phyloP scores from a whole-genome alignment of 2,113 vertebrate species.

The Peromyscus californicus region DNA sequence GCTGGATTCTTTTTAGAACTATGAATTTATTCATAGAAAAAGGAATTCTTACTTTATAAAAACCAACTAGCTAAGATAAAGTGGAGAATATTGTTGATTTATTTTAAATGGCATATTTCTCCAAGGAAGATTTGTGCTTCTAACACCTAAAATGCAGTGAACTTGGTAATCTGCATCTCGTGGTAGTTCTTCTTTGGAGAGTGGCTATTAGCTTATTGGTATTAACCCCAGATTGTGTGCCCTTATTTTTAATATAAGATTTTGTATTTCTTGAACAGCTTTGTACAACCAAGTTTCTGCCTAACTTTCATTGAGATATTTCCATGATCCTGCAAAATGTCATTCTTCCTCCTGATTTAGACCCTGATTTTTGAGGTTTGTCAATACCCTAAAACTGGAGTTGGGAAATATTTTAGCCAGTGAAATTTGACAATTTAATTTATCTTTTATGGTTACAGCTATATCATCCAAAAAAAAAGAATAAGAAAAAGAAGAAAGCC shows the following conservation, averaged over 20 bases:
- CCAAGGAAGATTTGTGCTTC: too few relatives aligned
- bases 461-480: slow-evolving; percentile 43
- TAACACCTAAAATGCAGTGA: neutral
- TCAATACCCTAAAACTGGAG: slow-evolving; percentile 22
- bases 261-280: slow-evolving; percentile 16
- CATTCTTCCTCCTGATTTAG: slow-evolving; percentile 48
- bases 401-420: slow-evolving; percentile 29
- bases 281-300: slow-evolving; percentile 14
- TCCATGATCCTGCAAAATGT: slow-evolving; percentile 14
- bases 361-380: slow-evolving; percentile 32
- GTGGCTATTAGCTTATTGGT: neutral
- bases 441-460: slow-evolving; percentile 62
- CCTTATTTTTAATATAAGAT: slow-evolving; percentile 30
- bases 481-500: neutral
- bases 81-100: neutral
- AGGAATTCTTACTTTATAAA: neutral
- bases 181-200: neutral
- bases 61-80: neutral
- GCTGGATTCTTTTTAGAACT: neutral
- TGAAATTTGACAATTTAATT: slow-evolving; percentile 66
- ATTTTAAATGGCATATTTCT: neutral
- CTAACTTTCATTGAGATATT: slow-evolving; percentile 22
- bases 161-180: neutral
- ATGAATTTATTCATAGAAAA: neutral
- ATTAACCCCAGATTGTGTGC: neutral